A percentile compares a stretch with the other conserved stretches of the same genome.
Evolutionary conservation across 2,888 invertebrate genomes (phyloP).

Genomic region (Dynastes grantii): DNA sequence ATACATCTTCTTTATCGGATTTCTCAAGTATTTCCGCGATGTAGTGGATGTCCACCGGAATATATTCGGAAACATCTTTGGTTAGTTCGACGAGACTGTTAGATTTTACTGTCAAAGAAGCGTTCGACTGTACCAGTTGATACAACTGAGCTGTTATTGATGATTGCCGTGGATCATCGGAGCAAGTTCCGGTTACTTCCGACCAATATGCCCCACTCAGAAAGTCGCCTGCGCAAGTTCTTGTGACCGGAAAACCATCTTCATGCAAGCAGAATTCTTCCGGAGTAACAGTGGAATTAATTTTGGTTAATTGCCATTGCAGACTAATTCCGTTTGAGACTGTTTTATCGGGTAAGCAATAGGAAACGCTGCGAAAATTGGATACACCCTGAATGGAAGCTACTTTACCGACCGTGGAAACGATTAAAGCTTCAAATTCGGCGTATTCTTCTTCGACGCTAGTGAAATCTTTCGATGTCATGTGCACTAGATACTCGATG

Average conservation of each 20-base stretch:
- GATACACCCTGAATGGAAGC: slow-evolving; percentile 19
- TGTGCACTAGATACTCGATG: slow-evolving; percentile 48
- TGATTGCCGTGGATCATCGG: slow-evolving; percentile 46
- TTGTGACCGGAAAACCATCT: slow-evolving; percentile 74
- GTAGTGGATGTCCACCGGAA: slow-evolving; percentile 53
- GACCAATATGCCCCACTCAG: slow-evolving; percentile 73
- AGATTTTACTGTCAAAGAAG: slow-evolving; percentile 21
- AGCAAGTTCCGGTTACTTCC: slow-evolving; percentile 61
- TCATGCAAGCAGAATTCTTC: slow-evolving; percentile 73
- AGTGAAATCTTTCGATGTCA: slow-evolving; percentile 39
- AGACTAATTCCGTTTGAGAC: slow-evolving; percentile 34
- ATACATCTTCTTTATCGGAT: slow-evolving; percentile 42
- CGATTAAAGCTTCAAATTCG: slow-evolving; percentile 23
- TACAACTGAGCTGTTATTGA: slow-evolving; percentile 56
- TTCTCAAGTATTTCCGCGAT: slow-evolving; percentile 53
- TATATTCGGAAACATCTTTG: slow-evolving; percentile 41
- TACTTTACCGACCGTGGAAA: slow-evolving; percentile 13
- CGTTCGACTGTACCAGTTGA: slow-evolving; percentile 50
- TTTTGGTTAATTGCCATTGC: slow-evolving; percentile 70
- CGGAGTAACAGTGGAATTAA: slow-evolving; percentile 72
- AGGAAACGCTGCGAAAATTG: slow-evolving; percentile 45
- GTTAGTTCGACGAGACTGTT: slow-evolving; percentile 48
- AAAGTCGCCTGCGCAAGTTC: slow-evolving; percentile 74
- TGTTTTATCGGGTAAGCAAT: slow-evolving; percentile 42
- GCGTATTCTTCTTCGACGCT: slow-evolving; percentile 35